Evolutionary conservation across 2,888 invertebrate genomes (phyloP).

Genomic region (Torymus tubicola): DNA sequence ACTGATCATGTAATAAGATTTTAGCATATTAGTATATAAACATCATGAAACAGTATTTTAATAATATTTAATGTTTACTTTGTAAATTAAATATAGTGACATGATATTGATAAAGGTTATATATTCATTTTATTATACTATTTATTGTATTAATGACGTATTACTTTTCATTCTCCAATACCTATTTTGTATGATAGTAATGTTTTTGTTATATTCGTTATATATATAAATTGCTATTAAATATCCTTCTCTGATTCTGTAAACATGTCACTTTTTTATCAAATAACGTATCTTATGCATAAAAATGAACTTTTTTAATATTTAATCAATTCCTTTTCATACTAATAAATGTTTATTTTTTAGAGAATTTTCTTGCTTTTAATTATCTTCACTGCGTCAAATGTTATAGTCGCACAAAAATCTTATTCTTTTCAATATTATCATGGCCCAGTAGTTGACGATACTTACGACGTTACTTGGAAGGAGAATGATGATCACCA

Average conservation of each 20-base stretch:
- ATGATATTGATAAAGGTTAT: slow-evolving; percentile 16
- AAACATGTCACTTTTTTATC: no score
- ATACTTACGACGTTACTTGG: slow-evolving; percentile 16
- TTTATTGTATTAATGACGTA: no score
- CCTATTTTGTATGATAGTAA: no score
- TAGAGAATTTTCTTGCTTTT: neutral
- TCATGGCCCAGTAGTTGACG: slow-evolving; percentile 14
- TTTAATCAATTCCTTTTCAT: no score
- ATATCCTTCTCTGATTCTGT: no score
- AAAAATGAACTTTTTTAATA: neutral
- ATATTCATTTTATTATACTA: neutral
- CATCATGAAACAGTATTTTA: neutral
- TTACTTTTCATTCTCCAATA: neutral
- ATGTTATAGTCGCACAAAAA: slow-evolving; percentile 1
- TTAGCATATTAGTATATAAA: slow-evolving; percentile 11
- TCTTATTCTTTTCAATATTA: slow-evolving; percentile 29
- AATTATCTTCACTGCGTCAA: neutral
- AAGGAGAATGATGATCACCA: slow-evolving; percentile 16
- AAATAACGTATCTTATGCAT: neutral
- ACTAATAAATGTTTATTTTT: neutral
- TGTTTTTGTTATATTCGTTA: neutral
- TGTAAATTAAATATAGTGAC: neutral
- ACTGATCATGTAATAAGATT: slow-evolving; percentile 10
- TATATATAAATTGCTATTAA: no score
- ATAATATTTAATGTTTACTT: neutral